Percentiles rank a stretch among this genome's conserved stretches.
Conservation (phyloP, 2,888 invertebrate species). For the Cheilosia impressa region DNA sequence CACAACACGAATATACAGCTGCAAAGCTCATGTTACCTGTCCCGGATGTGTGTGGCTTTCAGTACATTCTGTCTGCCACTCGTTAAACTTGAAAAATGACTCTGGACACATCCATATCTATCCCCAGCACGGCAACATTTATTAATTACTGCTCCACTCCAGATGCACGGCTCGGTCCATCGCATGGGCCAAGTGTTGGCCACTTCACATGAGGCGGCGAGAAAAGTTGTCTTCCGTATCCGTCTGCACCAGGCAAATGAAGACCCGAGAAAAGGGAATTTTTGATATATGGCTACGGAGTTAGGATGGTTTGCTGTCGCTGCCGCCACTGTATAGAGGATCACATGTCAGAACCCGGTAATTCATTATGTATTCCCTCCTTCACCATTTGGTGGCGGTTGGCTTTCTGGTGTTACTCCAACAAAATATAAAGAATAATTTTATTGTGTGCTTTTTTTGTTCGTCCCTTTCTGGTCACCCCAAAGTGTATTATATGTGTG, state of each 20-base stretch:
- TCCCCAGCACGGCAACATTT: slow-evolving; percentile 55
- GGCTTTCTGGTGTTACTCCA: slow-evolving; percentile 1
- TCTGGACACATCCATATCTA: slow-evolving; percentile 56
- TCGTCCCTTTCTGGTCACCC: slow-evolving; percentile 23
- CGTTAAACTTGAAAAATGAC: slow-evolving; percentile 69
- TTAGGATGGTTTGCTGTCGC: slow-evolving; percentile 41
- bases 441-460: not conserved
- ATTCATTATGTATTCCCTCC: slow-evolving; percentile 71
- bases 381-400: slow-evolving; percentile 43
- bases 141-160: slow-evolving; percentile 57
- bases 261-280: slow-evolving; percentile 48
- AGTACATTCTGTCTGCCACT: slow-evolving; percentile 48
- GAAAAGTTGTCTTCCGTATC: not conserved
- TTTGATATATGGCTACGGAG: slow-evolving; percentile 55
- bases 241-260: slow-evolving; percentile 46
- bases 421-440: slow-evolving; percentile 39
- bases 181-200: slow-evolving; percentile 41
- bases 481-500: slow-evolving; percentile 33
- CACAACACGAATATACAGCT: slow-evolving; percentile 20
- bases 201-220: slow-evolving; percentile 39
- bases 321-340: slow-evolving; percentile 33
- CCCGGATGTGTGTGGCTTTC: slow-evolving; percentile 39
- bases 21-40: slow-evolving; percentile 14
- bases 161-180: slow-evolving; percentile 32
- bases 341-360: slow-evolving; percentile 66